Evolutionary conservation across 2,113 vertebrate genomes (phyloP), one percentile per base, ranked within the genome.

Genomic region (Nothocercus nigrocapillus): DNA sequence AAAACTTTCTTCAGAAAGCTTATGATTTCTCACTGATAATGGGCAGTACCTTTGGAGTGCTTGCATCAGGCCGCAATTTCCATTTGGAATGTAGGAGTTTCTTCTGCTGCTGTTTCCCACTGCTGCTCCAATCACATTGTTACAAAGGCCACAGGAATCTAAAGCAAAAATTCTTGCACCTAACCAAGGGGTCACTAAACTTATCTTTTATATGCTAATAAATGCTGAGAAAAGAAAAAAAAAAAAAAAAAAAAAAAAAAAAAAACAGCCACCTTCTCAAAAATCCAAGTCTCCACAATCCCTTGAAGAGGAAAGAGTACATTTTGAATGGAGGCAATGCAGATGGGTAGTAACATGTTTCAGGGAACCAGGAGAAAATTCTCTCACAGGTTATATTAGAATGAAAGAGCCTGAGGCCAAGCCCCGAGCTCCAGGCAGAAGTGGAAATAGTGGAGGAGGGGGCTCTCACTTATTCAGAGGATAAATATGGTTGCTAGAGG

Each of bases 361-460:
- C 66, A 68, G 62, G 32, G 19, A 12, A 61, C 38, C 58, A 34
- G 24, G 58, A 36, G 49, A 85, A 91, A 91, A 7, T 15, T 79
- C 17, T 80, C 34, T 42, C 47, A 40, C 4, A 36, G 61, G 25
- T 40, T 76, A 82, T 25, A 44, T 87, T 68, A 82, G 58, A 69
- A 91, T 47, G 34, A 85, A 93, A 78, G 36, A 88, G 70, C 88
- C 85, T 54, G 59, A 94, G 75, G 88, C 82, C 88, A 94, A 77
- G 75, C 82, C 72, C 54, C 74, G 85, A 93, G 95, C 67, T 88
- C 75, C 90, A 93, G 19, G 17, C 19, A 91, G 34, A 47, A 75
- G 34, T 68, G 47, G 44, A 82, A 89, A 82, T 11, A 72, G 30
- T 13, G 7, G 53, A 91, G 59, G 42, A 89, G 38, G 18, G 20